phyloP scores from a whole-genome alignment of 2,113 vertebrate species.

The Microtus ochrogaster region DNA sequence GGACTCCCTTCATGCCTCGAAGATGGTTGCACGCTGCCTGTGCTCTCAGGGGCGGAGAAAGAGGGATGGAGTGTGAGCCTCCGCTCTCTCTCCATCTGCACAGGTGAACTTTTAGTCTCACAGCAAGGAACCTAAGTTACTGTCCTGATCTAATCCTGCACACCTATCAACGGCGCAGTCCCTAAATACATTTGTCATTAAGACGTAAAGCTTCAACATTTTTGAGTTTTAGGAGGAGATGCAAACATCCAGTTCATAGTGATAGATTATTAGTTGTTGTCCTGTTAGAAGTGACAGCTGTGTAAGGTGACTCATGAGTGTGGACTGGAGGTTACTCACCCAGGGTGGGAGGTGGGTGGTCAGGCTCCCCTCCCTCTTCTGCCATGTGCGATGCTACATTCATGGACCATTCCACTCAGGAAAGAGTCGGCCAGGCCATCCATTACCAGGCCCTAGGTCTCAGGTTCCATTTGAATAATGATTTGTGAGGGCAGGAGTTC shows the following conservation, averaged over 20 bases:
- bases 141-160: neutral
- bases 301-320: accelerated
- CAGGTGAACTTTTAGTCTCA: neutral
- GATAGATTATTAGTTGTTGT: neutral
- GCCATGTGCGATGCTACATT: neutral
- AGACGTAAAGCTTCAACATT: neutral
- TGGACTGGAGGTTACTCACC: too few species aligned
- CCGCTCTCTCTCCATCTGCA: neutral
- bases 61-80: too few species aligned
- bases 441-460: neutral
- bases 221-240: neutral
- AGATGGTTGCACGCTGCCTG: neutral
- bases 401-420: neutral
- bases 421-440: neutral
- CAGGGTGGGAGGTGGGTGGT: neutral
- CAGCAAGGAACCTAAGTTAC: neutral
- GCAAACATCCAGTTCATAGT: neutral
- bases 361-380: neutral
- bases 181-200: neutral
- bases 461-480: neutral
- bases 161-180: neutral
- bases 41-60: too few species aligned
- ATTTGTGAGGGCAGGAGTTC: neutral
- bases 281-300: neutral
- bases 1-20: neutral